Evolutionary conservation across 2,113 vertebrate genomes (phyloP), one percentile per base, ranked within the genome.

Genomic region (Callorhinus ursinus): DNA sequence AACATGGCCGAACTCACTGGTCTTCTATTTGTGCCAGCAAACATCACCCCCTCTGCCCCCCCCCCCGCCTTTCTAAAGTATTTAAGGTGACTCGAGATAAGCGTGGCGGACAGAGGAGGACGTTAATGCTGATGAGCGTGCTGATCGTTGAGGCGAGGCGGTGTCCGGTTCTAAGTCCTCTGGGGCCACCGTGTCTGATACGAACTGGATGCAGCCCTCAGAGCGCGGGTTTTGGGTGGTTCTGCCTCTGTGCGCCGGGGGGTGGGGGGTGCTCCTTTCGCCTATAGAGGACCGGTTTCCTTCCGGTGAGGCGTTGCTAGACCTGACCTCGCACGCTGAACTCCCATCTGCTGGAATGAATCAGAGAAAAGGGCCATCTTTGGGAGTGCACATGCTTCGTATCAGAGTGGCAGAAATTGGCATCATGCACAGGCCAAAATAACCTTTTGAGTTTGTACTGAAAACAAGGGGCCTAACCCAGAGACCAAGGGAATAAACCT

Each of bases 1-100:
- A 94, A 92, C 57, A 85, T 76, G 83, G 92, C 72, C 39, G 42
- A 14, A 24, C 22, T 42, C 88, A 1, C 93, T n/a, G 84, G 69
- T 11, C 22, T 65, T 77, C 28, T 12, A 33, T 76, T 76, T 24
- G 12, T 26, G 69, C 79, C 84, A 11, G 33, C 67, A 24, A 65
- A 57, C 81, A 63, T 33, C 82, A 13, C 22, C 12, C 14, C 16
- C 8, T 24, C 24, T 39, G 1, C 19, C 71, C 67, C n/a, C 36
- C 36, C 36, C 18, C 67, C n/a, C 14, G 2, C 51, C 5, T 12
- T 51, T 12, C 51, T 63, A 12, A 24, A 49, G 53, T 36, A 12
- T 33, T 76, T 22, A n/a, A 63, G 49, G 55, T 6, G 71, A 59
- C 76, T 26, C 18, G 55, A 26, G 8, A 46, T 7, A 24, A 71